These are phyloP conservation scores for Nannospalax galili DNA, from an alignment of 2,113 vertebrate genomes.

Conservation along the genomic window DNA sequence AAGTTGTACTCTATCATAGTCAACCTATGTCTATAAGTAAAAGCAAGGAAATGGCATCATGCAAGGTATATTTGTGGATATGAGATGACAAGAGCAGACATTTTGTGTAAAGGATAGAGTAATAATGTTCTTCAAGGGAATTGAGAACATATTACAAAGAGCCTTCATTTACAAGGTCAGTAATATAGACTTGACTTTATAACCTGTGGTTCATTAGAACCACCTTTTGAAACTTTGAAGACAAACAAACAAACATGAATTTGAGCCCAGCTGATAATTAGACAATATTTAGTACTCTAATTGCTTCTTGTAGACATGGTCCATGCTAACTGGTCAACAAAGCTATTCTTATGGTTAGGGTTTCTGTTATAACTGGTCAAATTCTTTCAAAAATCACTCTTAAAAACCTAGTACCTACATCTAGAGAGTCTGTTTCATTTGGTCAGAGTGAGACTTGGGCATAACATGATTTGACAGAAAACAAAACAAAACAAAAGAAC, in stretches of 20 bases:
- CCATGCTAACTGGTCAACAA: neutral
- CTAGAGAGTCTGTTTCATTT: constrained; percentile 2
- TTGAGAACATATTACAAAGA: neutral
- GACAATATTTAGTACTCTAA: neutral
- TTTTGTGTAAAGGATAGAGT: neutral
- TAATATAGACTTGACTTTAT: neutral
- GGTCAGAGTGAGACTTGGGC: neutral
- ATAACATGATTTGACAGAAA: neutral
- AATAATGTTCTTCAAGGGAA: neutral
- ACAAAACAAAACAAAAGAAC: too few species aligned
- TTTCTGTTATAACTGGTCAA: neutral
- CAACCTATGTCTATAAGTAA: neutral
- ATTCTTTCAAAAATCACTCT: neutral
- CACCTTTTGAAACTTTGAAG: neutral
- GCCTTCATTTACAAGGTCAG: neutral
- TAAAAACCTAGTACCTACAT: rapidly evolving
- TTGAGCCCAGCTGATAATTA: neutral
- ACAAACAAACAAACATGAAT: neutral
- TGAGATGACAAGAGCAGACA: neutral
- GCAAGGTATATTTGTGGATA: neutral
- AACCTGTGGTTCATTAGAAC: constrained; percentile 24
- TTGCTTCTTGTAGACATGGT: neutral
- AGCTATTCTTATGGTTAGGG: neutral
- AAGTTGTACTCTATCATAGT: neutral
- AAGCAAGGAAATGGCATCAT: neutral